These are phyloP conservation scores for Drosophila pseudotalamancana DNA, from an alignment of 2,888 invertebrate genomes.

Conservation along the genomic window DNA sequence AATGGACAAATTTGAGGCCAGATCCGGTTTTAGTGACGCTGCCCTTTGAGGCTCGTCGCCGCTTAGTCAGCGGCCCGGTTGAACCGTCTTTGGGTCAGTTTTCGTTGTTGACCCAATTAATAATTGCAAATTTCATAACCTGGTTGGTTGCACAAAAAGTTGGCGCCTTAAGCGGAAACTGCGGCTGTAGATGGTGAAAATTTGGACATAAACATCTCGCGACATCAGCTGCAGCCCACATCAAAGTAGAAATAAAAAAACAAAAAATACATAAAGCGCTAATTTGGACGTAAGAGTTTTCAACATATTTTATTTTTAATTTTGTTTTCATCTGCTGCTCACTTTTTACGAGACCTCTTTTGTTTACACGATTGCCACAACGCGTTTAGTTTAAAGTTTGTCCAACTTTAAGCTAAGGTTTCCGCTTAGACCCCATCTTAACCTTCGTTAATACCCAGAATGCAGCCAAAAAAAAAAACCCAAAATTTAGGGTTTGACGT, in stretches of 20 bases:
- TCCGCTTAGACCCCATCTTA: conserved; percentile 43
- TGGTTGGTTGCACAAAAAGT: conserved; percentile 48
- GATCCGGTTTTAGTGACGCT: conserved; percentile 66
- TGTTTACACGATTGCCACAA: conserved; percentile 45
- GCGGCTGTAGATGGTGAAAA: conserved; percentile 41
- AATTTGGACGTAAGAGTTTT: conserved; percentile 61
- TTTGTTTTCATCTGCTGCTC: background rate
- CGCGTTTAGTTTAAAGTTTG: conserved; percentile 7
- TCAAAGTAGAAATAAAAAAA: conserved; percentile 13
- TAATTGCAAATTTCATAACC: conserved; percentile 70
- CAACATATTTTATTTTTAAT: conserved; percentile 28
- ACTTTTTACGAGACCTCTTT: conserved; percentile 32
- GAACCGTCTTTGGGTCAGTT: conserved; percentile 45
- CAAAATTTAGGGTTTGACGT: conserved; percentile 48
- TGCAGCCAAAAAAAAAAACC: conserved; percentile 39
- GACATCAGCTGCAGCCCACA: conserved; percentile 47
- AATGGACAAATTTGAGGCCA: conserved; percentile 20
- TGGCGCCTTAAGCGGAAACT: conserved; percentile 66
- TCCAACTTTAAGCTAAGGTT: conserved; percentile 33
- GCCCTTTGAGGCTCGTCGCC: conserved; percentile 42
- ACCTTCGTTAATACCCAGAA: conserved; percentile 68
- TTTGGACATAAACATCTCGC: conserved; percentile 42
- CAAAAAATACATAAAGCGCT: conserved; percentile 40
- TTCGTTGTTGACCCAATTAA: conserved; percentile 65
- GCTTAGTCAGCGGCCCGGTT: conserved; percentile 43